A percentile compares a stretch with the other conserved stretches of the same genome.
Evolutionary conservation across 2,888 invertebrate genomes (phyloP).

Genomic region (Matsumyia berberina): DNA sequence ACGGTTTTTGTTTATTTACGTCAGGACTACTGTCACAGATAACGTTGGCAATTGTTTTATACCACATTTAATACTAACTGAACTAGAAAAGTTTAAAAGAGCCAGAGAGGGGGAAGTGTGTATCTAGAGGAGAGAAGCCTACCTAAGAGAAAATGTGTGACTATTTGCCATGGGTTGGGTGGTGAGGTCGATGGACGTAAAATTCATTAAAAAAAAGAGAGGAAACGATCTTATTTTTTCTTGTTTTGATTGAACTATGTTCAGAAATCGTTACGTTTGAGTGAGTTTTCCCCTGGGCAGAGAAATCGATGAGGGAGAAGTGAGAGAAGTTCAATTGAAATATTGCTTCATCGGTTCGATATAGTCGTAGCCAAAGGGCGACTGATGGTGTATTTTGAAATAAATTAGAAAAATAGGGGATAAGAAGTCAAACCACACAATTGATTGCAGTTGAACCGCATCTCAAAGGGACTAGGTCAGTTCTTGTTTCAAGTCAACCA

Average conservation of each 20-base stretch:
- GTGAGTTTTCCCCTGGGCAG: conserved; percentile 3
- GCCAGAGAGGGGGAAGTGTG: background rate
- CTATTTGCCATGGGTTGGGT: background rate
- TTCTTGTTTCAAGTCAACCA: conserved; percentile 1
- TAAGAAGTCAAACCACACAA: background rate
- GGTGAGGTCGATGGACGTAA: background rate
- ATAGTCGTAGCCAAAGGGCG: background rate
- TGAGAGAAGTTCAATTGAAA: conserved; percentile 41
- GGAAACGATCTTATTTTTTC: background rate
- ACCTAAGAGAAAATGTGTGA: background rate
- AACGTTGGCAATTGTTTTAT: conserved; percentile 56
- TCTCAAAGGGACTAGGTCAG: conserved; percentile 2
- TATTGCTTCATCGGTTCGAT: conserved; percentile 11
- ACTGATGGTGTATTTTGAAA: background rate
- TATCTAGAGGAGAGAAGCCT: background rate
- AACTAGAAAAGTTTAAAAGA: conserved; percentile 43
- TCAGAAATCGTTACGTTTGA: conserved; percentile 27
- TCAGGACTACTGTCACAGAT: conserved; percentile 47
- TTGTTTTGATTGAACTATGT: conserved; percentile 24
- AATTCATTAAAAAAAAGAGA: conserved; percentile 11
- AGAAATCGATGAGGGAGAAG: background rate
- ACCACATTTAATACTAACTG: conserved; percentile 72
- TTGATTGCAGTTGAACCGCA: conserved; percentile 12
- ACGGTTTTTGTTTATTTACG: conserved; percentile 35
- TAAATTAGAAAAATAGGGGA: background rate